Evolutionary conservation across 2,113 vertebrate genomes (phyloP), one percentile per base, ranked within the genome.

Genomic region (Semicossyphus pulcher): DNA sequence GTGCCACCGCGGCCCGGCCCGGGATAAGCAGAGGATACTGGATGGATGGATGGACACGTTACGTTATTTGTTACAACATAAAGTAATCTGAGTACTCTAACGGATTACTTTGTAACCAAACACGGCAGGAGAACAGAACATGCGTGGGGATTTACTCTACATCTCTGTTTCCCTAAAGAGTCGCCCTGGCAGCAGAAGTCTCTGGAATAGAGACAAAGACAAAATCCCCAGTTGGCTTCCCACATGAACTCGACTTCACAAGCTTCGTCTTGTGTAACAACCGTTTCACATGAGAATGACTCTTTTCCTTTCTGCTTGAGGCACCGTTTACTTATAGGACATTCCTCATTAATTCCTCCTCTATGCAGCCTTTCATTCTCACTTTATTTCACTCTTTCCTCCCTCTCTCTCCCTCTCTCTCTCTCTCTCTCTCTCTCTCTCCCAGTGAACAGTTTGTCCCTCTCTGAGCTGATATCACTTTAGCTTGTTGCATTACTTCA

Each of bases 391-490:
- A 12, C 34, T 23, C 7, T 26, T 18, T 36, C 28, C 11, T 16
- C 25, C 6, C 18, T 49, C 14, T 62, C 29, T n/a, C 2, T 42
- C 45, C 7, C 37, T 21, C 9, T 23, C 12, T 39, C 31, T 36
- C 12, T 12, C 10, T 14, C 20, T 10, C 16, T 47, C 12, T 59
- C 31, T 18, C 10, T 8, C 8, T 20, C 51, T 34, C 37, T 32
- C 42, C 59, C 32, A 28, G 4, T 51, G 36, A 48, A 47, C 53
- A 21, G 31, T 66, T 20, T 52, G 58, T 47, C 59, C 65, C 23
- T 57, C n/a, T 73, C 47, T 39, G 41, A 76, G 54, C 76, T 68
- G 21, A 76, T 66, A 67, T 57, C 61, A 71, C 57, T 51, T 41
- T 34, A 52, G 72, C 56, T 59, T 53, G 78, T 67, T 76, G 65